phyloP scores from a whole-genome alignment of 2,797 vertebrate species.

The Tachyglossus aculeatus region DNA sequence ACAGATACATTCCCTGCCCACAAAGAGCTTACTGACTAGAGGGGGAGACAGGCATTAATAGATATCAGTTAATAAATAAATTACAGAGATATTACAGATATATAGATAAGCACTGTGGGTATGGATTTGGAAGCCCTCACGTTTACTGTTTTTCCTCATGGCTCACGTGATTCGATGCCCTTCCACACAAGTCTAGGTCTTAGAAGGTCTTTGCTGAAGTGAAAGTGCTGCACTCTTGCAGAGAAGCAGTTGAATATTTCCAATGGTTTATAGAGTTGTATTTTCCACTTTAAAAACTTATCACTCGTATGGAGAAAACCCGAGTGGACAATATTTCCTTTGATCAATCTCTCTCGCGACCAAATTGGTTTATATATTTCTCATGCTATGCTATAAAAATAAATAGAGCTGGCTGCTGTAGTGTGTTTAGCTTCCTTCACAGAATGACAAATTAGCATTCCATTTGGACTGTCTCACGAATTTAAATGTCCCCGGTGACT shows the following conservation, averaged over 20 bases:
- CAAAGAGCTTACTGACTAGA: too few relatives aligned
- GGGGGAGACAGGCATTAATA: too few relatives aligned
- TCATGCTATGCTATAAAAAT: conserved; percentile 11
- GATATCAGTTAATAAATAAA: too few relatives aligned
- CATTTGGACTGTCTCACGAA: too few relatives aligned
- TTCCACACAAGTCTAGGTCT: conserved; percentile 17
- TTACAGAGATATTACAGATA: too few relatives aligned
- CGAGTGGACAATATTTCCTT: conserved; percentile 30
- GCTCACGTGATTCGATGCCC: not conserved
- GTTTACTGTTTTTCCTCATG: not conserved
- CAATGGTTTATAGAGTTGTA: conserved; percentile 28
- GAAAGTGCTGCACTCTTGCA: too few relatives aligned
- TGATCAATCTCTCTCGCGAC: conserved; percentile 29
- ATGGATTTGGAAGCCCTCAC: too few relatives aligned
- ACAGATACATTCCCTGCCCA: too few relatives aligned
- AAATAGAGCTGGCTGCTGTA: conserved; percentile 31
- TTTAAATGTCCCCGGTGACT: too few relatives aligned
- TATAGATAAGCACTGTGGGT: too few relatives aligned
- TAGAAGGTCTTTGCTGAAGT: not conserved
- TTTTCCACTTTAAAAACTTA: conserved; percentile 47
- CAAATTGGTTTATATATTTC: conserved; percentile 47
- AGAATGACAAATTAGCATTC: conserved; percentile 18
- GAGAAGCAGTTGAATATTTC: conserved; percentile 22
- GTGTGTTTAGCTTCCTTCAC: conserved; percentile 3
- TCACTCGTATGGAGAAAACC: conserved; percentile 19